Evolutionary conservation across 1,140 invertebrate genomes (phyloP), one percentile per base, ranked within the genome.

Genomic region (Oscheius sp.): DNA sequence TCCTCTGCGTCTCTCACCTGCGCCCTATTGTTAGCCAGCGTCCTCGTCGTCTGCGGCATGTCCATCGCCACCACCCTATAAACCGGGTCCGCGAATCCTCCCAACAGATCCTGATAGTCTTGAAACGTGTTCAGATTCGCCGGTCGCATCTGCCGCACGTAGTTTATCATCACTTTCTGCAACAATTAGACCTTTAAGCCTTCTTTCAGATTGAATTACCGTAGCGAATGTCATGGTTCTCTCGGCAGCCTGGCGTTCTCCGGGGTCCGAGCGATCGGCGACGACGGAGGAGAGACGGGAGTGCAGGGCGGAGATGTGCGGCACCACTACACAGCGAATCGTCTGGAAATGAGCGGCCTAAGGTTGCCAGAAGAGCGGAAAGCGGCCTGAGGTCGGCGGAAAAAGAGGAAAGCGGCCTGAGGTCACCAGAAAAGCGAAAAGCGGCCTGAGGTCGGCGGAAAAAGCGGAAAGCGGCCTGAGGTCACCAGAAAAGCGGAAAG

Each of bases 321-420:
- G 65, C 18, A 71, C 4, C 13, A 71, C 59, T 31, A 71, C 52
- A 15, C 31, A 70, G 31, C 59, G 68, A 26, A 73, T 31, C 3
- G 65, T 68, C 58, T 69, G 26, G 7, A 70, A 69, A 26, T 68
- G 32, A 15, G 15, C 1, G 32, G 15, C 26, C 23, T 66, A 72
- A 29, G 1, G 4, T 67, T 55, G 20, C 0, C 1, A 34, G 32
- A 69, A 66, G 28, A n/a, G n/a, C n/a, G n/a, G n/a, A n/a, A n/a
- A n/a, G n/a, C n/a, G n/a, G n/a, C n/a, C n/a, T n/a, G n/a, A n/a
- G n/a, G n/a, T n/a, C n/a, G n/a, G n/a, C n/a, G n/a, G n/a, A 70
- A 31, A 55, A 70, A 18, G 18, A 35, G 29, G 18, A 70, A 46
- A 71, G 35, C 13, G 20, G n/a, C n/a, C n/a, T n/a, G n/a, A n/a